phyloP scores from a whole-genome alignment of 2,113 vertebrate species.

The Pelodiscus sinensis region DNA sequence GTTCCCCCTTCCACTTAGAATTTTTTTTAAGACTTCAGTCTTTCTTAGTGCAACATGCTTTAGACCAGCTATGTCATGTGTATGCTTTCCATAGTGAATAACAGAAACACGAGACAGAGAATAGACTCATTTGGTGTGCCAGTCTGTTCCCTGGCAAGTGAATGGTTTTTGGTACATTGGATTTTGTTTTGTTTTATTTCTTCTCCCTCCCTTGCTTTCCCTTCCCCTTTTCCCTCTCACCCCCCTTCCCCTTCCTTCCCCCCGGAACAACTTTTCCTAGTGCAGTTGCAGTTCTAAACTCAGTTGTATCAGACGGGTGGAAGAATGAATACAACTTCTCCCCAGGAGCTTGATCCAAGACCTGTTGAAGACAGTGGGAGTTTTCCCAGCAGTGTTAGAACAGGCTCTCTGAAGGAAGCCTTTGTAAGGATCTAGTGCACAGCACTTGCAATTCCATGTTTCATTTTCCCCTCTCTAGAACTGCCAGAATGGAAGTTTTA shows the following conservation, averaged over 20 bases:
- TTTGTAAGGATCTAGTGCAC: background rate
- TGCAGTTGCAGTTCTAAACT: background rate
- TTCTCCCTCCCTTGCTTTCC: too few relatives aligned
- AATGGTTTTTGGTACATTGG: background rate
- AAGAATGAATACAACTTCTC: background rate
- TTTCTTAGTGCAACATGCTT: accelerated
- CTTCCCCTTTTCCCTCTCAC: too few relatives aligned
- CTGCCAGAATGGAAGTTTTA: background rate
- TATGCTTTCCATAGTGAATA: background rate
- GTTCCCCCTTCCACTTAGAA: background rate
- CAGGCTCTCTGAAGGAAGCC: background rate
- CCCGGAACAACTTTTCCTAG: background rate
- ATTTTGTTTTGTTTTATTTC: background rate
- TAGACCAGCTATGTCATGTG: background rate
- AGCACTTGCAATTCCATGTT: background rate
- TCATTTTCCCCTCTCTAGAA: background rate
- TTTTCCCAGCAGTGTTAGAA: background rate
- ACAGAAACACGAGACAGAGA: background rate
- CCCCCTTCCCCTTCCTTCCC: too few relatives aligned
- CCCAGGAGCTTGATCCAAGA: background rate
- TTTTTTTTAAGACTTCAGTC: accelerated
- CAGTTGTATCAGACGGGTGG: background rate
- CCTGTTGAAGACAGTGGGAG: background rate
- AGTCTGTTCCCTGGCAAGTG: background rate
- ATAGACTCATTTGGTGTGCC: background rate